phyloP scores from a whole-genome alignment of 2,113 vertebrate species.

The Thamnophis sirtalis region DNA sequence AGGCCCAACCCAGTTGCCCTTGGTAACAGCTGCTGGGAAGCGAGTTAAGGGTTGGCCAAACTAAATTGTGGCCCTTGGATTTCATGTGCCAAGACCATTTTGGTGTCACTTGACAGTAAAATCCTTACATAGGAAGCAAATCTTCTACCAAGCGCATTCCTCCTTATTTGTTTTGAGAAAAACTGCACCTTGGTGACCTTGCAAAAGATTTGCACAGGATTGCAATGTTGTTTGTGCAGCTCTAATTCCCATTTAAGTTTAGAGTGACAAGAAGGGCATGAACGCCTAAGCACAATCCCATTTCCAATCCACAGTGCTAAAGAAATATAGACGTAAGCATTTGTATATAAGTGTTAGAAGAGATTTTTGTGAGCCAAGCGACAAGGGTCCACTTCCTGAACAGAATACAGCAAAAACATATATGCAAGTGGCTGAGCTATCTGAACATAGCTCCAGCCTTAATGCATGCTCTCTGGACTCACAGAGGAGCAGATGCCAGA shows the following conservation, averaged over 20 bases:
- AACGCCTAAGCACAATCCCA: neutral
- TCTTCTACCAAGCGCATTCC: neutral
- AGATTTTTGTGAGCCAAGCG: neutral
- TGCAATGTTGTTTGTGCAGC: neutral
- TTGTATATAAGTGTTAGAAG: neutral
- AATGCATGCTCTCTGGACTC: neutral
- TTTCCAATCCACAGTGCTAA: neutral
- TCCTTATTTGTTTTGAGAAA: neutral
- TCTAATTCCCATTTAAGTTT: neutral
- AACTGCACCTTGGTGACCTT: neutral
- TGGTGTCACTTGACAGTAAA: neutral
- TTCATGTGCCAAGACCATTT: neutral
- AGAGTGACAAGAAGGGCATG: neutral
- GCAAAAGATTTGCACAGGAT: neutral
- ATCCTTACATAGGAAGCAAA: neutral
- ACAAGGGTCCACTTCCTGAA: neutral
- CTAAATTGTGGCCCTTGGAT: neutral
- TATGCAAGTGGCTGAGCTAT: neutral
- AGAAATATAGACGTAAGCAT: neutral
- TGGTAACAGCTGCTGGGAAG: conserved; percentile 11
- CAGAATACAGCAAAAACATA: neutral
- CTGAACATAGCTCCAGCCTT: neutral
- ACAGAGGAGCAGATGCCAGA: neutral
- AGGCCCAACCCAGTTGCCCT: conserved; percentile 8
- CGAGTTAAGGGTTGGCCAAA: neutral